A percentile compares a stretch with the other conserved stretches of the same genome.
These are phyloP conservation scores for Eupithecia abbreviata DNA, from an alignment of 2,888 invertebrate genomes.

Conservation along the genomic window DNA sequence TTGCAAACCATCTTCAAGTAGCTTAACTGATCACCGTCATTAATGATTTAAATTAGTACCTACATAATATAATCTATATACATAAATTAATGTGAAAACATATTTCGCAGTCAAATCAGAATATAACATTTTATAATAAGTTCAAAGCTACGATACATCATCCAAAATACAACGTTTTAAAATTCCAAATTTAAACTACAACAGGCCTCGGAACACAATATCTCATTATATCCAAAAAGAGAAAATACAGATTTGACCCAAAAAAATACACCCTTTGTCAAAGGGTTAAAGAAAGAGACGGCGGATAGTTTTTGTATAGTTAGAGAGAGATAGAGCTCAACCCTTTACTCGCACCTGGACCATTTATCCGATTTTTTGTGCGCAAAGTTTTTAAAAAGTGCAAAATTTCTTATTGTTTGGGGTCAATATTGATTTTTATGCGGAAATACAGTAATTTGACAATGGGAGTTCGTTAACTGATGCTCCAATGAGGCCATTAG, in stretches of 20 bases:
- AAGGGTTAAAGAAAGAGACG: conserved; percentile 74
- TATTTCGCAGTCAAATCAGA: not conserved
- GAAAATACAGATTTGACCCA: conserved; percentile 81
- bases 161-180: conserved; percentile 29
- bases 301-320: conserved; percentile 38
- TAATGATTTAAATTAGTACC: too few species aligned
- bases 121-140: not conserved
- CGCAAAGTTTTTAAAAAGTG: conserved; percentile 76
- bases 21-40: too few species aligned
- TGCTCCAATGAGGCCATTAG: conserved; percentile 72
- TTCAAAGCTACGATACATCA: conserved; percentile 5
- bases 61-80: too few species aligned
- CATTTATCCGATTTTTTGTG: conserved; percentile 64
- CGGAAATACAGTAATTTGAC: conserved; percentile 59
- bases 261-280: conserved; percentile 73
- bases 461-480: conserved; percentile 78
- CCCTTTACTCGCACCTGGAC: conserved; percentile 81
- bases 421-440: conserved; percentile 82
- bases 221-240: conserved; percentile 77
- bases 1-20: too few species aligned
- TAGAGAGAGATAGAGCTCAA: conserved; percentile 62
- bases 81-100: not conserved
- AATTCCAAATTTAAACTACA: conserved; percentile 44
- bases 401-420: conserved; percentile 74
- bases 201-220: conserved; percentile 75